Percentiles rank a stretch among this genome's conserved stretches.
Conservation (phyloP, 2,888 invertebrate species). For the Neoscelio sp. region DNA sequence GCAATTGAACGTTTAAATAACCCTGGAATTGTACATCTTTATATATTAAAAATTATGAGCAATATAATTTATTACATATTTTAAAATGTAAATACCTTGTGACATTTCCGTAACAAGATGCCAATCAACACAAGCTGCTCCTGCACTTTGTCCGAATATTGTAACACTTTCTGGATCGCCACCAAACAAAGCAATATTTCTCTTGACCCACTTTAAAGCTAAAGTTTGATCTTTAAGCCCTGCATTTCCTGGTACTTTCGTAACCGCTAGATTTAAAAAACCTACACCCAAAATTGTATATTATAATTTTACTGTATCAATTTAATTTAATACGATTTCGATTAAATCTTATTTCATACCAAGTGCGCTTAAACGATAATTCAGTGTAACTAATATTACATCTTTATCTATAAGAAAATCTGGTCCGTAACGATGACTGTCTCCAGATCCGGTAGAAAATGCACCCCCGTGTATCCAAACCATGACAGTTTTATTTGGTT, state of each 20-base stretch:
- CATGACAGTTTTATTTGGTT: constrained; percentile 69
- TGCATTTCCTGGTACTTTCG: constrained; percentile 69
- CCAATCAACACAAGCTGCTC: constrained; percentile 77
- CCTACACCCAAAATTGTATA: too few species aligned
- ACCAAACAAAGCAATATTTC: constrained; percentile 84
- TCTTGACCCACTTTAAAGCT: constrained; percentile 84
- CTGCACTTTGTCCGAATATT: constrained; percentile 85
- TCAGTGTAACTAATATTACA: constrained; percentile 71
- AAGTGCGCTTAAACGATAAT: constrained; percentile 73
- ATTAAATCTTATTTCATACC: constrained; percentile 63
- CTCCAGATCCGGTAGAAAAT: constrained; percentile 64
- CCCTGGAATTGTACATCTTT: too few species aligned
- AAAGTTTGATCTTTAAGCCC: constrained; percentile 83
- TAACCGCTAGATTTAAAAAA: too few species aligned
- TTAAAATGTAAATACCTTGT: too few species aligned
- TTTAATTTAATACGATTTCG: too few species aligned
- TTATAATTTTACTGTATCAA: too few species aligned
- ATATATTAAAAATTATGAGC: too few species aligned
- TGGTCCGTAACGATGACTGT: constrained; percentile 66
- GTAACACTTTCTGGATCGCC: constrained; percentile 84
- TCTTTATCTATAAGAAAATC: constrained; percentile 72
- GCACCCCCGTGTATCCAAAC: constrained; percentile 74
- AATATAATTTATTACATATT: too few species aligned
- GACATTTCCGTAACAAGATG: constrained; percentile 70
- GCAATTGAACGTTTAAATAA: too few species aligned